Evolutionary conservation across 2,113 vertebrate species (phyloP).

Genomic region (Paradoxurus hermaphroditus): DNA sequence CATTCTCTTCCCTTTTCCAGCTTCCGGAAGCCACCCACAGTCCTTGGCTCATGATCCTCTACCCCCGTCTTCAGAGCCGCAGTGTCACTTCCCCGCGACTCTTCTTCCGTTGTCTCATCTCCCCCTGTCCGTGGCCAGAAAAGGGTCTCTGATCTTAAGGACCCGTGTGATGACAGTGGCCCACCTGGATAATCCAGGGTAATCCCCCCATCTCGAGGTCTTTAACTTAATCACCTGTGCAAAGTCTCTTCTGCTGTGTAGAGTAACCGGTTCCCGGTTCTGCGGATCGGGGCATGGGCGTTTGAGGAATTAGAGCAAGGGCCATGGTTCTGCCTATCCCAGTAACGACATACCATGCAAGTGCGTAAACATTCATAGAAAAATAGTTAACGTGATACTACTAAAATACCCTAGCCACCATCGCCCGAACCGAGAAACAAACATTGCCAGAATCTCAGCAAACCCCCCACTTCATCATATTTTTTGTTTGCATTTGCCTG

Average conservation of each 20-base stretch:
- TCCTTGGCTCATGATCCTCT: not conserved
- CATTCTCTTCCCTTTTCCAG: not conserved
- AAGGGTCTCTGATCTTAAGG: not conserved
- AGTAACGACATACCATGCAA: not conserved
- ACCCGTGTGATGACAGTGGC: not conserved
- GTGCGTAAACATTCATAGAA: not conserved
- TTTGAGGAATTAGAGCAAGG: not conserved
- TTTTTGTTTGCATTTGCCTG: not conserved
- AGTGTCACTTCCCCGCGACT: not conserved
- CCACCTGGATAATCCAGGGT: not conserved
- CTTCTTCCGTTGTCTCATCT: not conserved
- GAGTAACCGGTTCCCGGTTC: not conserved
- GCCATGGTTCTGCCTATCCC: not conserved
- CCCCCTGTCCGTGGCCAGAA: not conserved
- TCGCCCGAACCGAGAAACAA: not conserved
- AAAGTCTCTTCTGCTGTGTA: not conserved
- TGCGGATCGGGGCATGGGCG: not conserved
- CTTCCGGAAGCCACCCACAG: not conserved
- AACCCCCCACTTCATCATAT: not conserved
- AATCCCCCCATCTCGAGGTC: not conserved
- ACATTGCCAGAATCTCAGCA: not conserved
- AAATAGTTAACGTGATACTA: not conserved
- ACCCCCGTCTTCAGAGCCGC: not conserved
- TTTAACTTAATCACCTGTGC: not conserved
- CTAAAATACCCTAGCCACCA: not conserved